phyloP scores from a whole-genome alignment of 2,113 vertebrate genomes.

The Onychostoma macrolepis region DNA sequence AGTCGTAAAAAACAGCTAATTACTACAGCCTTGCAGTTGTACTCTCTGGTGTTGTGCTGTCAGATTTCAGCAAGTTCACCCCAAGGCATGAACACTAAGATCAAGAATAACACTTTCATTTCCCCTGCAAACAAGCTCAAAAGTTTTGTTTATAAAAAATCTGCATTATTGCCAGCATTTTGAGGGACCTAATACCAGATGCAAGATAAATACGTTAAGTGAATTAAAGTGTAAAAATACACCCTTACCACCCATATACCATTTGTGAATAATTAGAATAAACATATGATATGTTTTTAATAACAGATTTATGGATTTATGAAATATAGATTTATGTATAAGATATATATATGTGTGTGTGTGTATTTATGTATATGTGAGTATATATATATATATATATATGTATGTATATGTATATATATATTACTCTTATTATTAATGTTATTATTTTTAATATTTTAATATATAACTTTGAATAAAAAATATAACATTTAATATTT shows the following conservation, averaged over 20 bases:
- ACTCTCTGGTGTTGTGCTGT: constrained; percentile 40
- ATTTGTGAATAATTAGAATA: not conserved
- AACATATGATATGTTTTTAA: too few relatives aligned
- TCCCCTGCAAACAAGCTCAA: not conserved
- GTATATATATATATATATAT: too few relatives aligned
- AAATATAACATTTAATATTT: too few relatives aligned
- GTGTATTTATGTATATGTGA: too few relatives aligned
- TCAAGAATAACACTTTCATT: not conserved
- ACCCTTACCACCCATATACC: not conserved
- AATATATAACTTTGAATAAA: too few relatives aligned
- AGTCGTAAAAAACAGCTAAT: constrained; percentile 74
- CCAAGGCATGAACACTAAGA: constrained; percentile 28
- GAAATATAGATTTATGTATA: too few relatives aligned
- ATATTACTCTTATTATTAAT: too few relatives aligned
- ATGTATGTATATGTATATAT: too few relatives aligned
- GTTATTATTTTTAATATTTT: too few relatives aligned
- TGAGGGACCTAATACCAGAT: not conserved
- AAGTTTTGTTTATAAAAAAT: constrained; percentile 5
- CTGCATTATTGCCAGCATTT: not conserved
- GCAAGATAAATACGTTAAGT: not conserved
- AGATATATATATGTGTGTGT: too few relatives aligned
- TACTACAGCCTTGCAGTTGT: constrained; percentile 55
- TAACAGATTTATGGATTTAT: too few relatives aligned
- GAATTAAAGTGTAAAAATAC: not conserved
- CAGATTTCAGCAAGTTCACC: constrained; percentile 27